Conservation (phyloP, 1,140 invertebrate species). For the Zaprionus lachaisei region DNA sequence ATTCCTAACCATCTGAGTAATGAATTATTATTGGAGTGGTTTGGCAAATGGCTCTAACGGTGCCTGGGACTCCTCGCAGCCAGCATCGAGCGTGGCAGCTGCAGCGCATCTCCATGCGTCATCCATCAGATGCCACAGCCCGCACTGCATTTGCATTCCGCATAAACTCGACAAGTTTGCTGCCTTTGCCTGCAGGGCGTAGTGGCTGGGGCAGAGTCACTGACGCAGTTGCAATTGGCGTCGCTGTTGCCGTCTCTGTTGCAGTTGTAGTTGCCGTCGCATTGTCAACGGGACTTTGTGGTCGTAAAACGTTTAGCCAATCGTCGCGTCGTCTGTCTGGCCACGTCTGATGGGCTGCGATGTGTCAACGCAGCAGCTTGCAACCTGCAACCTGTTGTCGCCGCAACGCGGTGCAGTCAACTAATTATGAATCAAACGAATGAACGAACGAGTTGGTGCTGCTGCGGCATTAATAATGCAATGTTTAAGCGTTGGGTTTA, state of each 20-base stretch:
- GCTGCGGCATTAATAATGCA: constrained; percentile 71
- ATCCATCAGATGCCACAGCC: constrained; percentile 62
- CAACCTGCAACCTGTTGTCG: constrained; percentile 44
- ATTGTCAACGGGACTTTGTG: constrained; percentile 75
- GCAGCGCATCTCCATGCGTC: constrained; percentile 29
- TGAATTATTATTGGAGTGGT: not conserved
- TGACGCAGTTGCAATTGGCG: constrained; percentile 30
- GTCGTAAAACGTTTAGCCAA: constrained; percentile 80
- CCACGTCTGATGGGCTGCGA: constrained; percentile 14
- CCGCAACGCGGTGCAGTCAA: constrained; percentile 25
- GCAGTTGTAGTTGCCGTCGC: constrained; percentile 39
- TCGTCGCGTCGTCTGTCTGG: constrained; percentile 29
- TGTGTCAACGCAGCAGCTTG: constrained; percentile 36
- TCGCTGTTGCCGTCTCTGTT: constrained; percentile 30
- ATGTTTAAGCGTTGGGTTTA: constrained; percentile 81
- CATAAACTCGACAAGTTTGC: constrained; percentile 71
- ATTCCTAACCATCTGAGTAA: not conserved
- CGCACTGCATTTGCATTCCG: constrained; percentile 77
- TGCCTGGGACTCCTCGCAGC: not conserved
- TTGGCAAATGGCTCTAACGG: constrained; percentile 2
- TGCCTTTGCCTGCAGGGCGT: constrained; percentile 68
- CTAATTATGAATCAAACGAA: constrained; percentile 78
- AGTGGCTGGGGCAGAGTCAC: constrained; percentile 6
- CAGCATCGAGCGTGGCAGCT: not conserved
- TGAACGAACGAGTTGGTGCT: constrained; percentile 42